These are phyloP conservation scores for Euplexia lucipara DNA, from an alignment of 2,888 invertebrate species.

Conservation along the genomic window DNA sequence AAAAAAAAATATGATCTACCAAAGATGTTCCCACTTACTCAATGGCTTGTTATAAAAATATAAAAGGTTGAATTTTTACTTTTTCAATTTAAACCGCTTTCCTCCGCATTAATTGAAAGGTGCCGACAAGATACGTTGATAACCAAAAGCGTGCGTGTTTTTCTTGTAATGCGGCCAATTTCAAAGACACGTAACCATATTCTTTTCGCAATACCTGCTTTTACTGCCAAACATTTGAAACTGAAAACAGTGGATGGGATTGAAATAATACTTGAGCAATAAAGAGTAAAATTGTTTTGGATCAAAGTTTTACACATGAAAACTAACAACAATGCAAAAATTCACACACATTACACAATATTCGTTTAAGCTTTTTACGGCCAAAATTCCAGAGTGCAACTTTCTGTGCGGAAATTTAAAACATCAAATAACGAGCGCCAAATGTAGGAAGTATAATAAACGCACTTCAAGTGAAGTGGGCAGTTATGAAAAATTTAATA, in stretches of 20 bases:
- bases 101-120: constrained; percentile 80
- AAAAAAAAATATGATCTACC: constrained; percentile 7
- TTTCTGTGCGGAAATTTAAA: constrained; percentile 57
- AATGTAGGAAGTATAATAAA: constrained; percentile 68
- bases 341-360: constrained; percentile 39
- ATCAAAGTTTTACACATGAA: constrained; percentile 15
- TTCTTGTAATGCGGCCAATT: constrained; percentile 83
- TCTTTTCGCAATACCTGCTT: constrained; percentile 54
- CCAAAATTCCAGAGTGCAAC: constrained; percentile 40
- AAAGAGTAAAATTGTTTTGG: constrained; percentile 24
- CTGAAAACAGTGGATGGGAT: constrained; percentile 28
- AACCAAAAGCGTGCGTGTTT: constrained; percentile 85
- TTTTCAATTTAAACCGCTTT: constrained; percentile 75
- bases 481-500: constrained; percentile 88
- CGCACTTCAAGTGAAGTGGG: constrained; percentile 78
- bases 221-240: constrained; percentile 47
- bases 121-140: constrained; percentile 81
- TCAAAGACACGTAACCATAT: constrained; percentile 56
- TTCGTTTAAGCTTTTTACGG: constrained; percentile 34
- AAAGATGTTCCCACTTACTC: constrained; percentile 20
- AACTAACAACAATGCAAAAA: constrained; percentile 41
- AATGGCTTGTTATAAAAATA: constrained; percentile 52
- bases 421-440: constrained; percentile 63
- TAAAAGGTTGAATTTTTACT: constrained; percentile 63
- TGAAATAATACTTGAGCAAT: constrained; percentile 30